A percentile compares a stretch with the other conserved stretches of the same genome.
These are phyloP conservation scores for Morone saxatilis DNA, from an alignment of 2,113 vertebrate genomes.

Conservation along the genomic window DNA sequence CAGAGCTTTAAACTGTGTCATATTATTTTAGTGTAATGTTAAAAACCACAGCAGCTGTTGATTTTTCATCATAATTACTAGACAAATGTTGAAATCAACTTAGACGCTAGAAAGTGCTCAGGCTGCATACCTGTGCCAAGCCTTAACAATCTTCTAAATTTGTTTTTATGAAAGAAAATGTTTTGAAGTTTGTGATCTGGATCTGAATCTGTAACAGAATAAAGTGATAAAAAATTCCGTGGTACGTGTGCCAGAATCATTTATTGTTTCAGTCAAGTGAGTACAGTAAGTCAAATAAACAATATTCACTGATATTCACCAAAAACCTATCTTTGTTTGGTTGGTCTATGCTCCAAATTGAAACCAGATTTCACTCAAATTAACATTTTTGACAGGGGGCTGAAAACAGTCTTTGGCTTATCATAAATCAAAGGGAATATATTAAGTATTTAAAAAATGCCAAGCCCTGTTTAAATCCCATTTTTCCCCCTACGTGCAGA, in stretches of 20 bases:
- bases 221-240: slow-evolving; percentile 13
- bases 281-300: slow-evolving; percentile 1
- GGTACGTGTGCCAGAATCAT: slow-evolving; percentile 3
- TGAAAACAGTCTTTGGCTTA: not conserved
- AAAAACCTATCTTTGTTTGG: not conserved
- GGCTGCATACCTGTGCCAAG: slow-evolving; percentile 6
- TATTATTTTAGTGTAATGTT: slow-evolving; percentile 35
- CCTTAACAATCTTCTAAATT: not conserved
- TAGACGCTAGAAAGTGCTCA: not conserved
- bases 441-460: not conserved
- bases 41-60: slow-evolving; percentile 50
- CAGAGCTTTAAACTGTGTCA: slow-evolving; percentile 13
- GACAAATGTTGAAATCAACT: slow-evolving; percentile 58
- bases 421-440: not conserved
- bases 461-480: not conserved
- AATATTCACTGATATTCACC: not conserved
- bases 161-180: slow-evolving; percentile 17
- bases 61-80: slow-evolving; percentile 41
- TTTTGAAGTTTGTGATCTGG: not conserved
- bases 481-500: not conserved
- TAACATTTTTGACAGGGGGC: not conserved
- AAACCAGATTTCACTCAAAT: not conserved
- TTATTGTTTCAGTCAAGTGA: slow-evolving; percentile 2
- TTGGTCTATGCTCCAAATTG: not conserved
- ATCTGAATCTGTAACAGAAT: slow-evolving; percentile 14